A percentile compares a stretch with the other conserved stretches of the same genome.
phyloP scores from a whole-genome alignment of 2,113 vertebrate genomes.

The Fulmarus glacialis region DNA sequence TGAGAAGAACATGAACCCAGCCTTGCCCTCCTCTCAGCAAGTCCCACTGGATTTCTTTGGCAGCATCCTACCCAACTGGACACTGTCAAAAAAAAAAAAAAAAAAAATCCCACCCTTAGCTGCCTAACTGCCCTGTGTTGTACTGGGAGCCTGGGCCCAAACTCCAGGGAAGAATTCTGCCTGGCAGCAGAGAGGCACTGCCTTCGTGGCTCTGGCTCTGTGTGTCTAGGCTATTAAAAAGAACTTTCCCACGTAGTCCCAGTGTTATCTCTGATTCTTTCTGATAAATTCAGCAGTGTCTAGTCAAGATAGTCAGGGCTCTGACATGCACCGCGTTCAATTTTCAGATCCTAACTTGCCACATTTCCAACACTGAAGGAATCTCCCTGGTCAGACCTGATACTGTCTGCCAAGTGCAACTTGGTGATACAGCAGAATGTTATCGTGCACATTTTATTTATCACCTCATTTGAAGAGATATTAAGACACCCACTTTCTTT shows the following conservation, averaged over 20 bases:
- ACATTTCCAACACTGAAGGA: not conserved
- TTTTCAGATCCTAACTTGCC: not conserved
- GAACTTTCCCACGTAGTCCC: not conserved
- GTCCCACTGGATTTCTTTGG: not conserved
- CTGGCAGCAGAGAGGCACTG: not conserved
- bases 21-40: not conserved
- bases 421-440: not conserved
- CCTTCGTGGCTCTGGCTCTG: not conserved
- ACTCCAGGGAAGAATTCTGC: not conserved
- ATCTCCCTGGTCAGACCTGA: not conserved
- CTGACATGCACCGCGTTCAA: not conserved
- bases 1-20: not conserved
- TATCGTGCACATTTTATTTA: constrained; percentile 18
- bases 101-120: not conserved
- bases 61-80: not conserved
- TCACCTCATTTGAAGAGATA: not conserved
- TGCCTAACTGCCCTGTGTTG: not conserved
- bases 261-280: not conserved
- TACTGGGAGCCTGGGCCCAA: not conserved
- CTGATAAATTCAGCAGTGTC: not conserved
- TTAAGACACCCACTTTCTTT: not conserved
- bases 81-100: not conserved
- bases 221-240: not conserved
- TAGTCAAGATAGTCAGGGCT: not conserved
- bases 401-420: constrained; percentile 7